Percentiles rank a stretch among this genome's conserved stretches.
phyloP scores from a whole-genome alignment of 2,888 invertebrate genomes.

The Lysandra coridon region DNA sequence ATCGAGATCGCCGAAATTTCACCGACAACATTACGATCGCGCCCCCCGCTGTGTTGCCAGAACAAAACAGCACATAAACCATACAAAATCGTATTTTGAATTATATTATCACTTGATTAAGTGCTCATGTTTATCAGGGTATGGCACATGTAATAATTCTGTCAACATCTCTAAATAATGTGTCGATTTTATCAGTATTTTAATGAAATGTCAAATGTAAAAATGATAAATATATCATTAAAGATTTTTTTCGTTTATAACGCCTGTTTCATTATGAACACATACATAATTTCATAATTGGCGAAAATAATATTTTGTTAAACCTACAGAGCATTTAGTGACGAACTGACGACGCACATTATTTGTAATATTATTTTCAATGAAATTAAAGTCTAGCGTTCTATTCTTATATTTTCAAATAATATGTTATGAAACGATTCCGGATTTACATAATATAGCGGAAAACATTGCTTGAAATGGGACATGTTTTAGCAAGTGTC shows the following conservation, averaged over 20 bases:
- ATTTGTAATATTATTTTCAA: not conserved
- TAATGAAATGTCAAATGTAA: conserved; percentile 5
- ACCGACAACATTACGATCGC: conserved; percentile 62
- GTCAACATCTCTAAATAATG: conserved; percentile 32
- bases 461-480: conserved; percentile 42
- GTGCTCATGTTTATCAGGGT: conserved; percentile 50
- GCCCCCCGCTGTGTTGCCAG: conserved; percentile 61
- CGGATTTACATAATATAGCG: not conserved
- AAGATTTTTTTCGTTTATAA: not conserved
- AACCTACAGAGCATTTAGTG: not conserved
- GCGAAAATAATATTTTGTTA: not conserved
- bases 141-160: conserved; percentile 37
- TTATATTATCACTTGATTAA: conserved; percentile 63
- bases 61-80: conserved; percentile 65
- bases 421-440: not conserved
- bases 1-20: conserved; percentile 64
- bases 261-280: not conserved
- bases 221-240: conserved; percentile 9
- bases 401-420: not conserved
- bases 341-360: not conserved
- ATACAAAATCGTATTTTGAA: conserved; percentile 52
- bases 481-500: conserved; percentile 54
- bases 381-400: not conserved
- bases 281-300: not conserved
- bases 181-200: not conserved